A percentile compares a stretch with the other conserved stretches of the same genome.
phyloP scores from a whole-genome alignment of 2,797 vertebrate species.

The Fringilla coelebs region DNA sequence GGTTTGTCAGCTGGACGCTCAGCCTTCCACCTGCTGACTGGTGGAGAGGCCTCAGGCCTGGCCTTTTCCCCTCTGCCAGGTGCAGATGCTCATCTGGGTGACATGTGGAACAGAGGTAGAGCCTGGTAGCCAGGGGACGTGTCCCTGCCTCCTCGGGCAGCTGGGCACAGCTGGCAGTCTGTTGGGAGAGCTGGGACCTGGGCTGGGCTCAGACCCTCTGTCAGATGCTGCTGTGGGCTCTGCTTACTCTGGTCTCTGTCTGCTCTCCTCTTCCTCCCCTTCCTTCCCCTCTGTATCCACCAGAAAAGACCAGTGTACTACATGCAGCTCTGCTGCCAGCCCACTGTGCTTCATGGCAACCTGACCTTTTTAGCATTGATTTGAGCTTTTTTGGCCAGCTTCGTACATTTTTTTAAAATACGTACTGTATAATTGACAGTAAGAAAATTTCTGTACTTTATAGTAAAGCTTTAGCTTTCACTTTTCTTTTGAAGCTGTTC shows the following conservation, averaged over 20 bases:
- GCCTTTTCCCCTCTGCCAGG: not conserved
- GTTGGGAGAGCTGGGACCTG: not conserved
- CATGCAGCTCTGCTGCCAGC: constrained; percentile 58
- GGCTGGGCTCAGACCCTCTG: not conserved
- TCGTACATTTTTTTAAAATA: not conserved
- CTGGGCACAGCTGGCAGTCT: not conserved
- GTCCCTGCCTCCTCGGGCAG: not conserved
- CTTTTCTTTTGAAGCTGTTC: constrained; percentile 62
- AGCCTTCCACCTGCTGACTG: not conserved
- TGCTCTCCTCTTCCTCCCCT: not conserved
- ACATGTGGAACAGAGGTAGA: accelerated
- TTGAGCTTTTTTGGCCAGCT: constrained; percentile 2
- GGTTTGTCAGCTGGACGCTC: not conserved
- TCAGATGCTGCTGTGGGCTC: not conserved
- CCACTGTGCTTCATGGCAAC: constrained; percentile 35
- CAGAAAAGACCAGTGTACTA: constrained; percentile 28
- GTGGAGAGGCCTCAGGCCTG: accelerated
- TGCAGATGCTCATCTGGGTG: not conserved
- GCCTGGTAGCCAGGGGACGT: not conserved
- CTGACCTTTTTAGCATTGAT: constrained; percentile 38
- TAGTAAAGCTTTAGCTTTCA: constrained; percentile 54
- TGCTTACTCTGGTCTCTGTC: not conserved
- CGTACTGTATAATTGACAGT: constrained; percentile 57
- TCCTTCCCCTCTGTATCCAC: not conserved
- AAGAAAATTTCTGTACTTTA: constrained; percentile 58